phyloP scores from a whole-genome alignment of 64 coral and sea anemone genomes.

The Exaiptasia diaphana region DNA sequence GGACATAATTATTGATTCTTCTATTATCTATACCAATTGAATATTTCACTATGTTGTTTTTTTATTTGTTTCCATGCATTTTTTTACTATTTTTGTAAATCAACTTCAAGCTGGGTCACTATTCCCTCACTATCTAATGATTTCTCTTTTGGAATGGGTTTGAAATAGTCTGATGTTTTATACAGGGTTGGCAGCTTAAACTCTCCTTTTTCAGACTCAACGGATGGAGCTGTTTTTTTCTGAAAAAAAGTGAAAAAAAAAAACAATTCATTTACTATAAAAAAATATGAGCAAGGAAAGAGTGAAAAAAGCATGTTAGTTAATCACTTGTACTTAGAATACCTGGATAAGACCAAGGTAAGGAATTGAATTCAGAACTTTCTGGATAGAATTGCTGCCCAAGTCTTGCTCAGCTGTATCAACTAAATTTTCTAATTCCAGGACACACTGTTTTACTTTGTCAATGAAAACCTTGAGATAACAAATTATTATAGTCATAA shows the following conservation, averaged over 20 bases:
- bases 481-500: not conserved
- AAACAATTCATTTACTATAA: no score
- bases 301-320: not conserved
- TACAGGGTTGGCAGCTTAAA: conserved; percentile 53
- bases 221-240: conserved; percentile 45
- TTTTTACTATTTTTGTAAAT: no score
- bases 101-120: not conserved
- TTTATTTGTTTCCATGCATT: no score
- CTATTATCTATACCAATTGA: no score
- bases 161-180: conserved; percentile 61
- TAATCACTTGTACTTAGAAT: not conserved
- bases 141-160: not conserved
- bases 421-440: conserved; percentile 89
- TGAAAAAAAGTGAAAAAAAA: not conserved
- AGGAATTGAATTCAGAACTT: conserved; percentile 89
- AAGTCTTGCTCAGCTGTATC: conserved; percentile 80
- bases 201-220: conserved; percentile 21
- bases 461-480: conserved; percentile 64
- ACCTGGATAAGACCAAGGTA: conserved; percentile 80
- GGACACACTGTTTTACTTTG: conserved; percentile 75
- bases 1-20: no score
- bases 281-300: not conserved
- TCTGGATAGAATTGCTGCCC: conserved; percentile 80
- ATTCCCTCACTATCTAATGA: not conserved
- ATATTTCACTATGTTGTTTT: no score